Percentiles rank a stretch among this genome's conserved stretches.
phyloP scores from a whole-genome alignment of 2,113 vertebrate genomes.

The Scophthalmus maximus region DNA sequence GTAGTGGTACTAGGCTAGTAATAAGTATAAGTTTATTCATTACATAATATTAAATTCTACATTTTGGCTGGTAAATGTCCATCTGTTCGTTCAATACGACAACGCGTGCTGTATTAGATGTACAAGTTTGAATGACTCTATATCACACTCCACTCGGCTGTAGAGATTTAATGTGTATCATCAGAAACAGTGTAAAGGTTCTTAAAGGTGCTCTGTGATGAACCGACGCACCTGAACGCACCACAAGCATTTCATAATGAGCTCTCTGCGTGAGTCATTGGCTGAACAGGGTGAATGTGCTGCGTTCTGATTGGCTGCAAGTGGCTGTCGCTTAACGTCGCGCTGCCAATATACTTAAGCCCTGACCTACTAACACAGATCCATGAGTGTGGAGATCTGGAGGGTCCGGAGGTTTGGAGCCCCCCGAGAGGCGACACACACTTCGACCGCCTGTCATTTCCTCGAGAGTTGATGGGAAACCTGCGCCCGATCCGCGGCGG shows the following conservation, averaged over 20 bases:
- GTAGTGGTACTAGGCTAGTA: too few species aligned
- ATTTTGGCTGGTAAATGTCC: too few species aligned
- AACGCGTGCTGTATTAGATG: too few species aligned
- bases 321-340: slow-evolving; percentile 56
- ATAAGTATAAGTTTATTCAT: too few species aligned
- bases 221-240: slow-evolving; percentile 6
- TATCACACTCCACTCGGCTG: too few species aligned
- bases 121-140: too few species aligned
- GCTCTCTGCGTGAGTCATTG: slow-evolving; percentile 62
- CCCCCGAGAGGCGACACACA: too few species aligned
- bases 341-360: slow-evolving; percentile 75
- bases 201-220: not conserved
- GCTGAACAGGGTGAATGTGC: slow-evolving; percentile 55
- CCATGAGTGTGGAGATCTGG: slow-evolving; percentile 81
- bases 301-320: slow-evolving; percentile 66
- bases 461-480: slow-evolving; percentile 1
- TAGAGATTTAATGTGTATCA: too few species aligned
- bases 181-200: too few species aligned
- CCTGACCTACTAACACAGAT: slow-evolving; percentile 99
- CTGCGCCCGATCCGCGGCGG: not conserved
- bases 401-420: too few species aligned
- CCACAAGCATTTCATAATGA: slow-evolving; percentile 17
- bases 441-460: slow-evolving; percentile 1
- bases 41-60: too few species aligned
- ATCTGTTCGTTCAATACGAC: too few species aligned